Percentiles rank a stretch among this genome's conserved stretches.
Conservation (phyloP, 2,797 vertebrate species). For the Echiichthys vipera region DNA sequence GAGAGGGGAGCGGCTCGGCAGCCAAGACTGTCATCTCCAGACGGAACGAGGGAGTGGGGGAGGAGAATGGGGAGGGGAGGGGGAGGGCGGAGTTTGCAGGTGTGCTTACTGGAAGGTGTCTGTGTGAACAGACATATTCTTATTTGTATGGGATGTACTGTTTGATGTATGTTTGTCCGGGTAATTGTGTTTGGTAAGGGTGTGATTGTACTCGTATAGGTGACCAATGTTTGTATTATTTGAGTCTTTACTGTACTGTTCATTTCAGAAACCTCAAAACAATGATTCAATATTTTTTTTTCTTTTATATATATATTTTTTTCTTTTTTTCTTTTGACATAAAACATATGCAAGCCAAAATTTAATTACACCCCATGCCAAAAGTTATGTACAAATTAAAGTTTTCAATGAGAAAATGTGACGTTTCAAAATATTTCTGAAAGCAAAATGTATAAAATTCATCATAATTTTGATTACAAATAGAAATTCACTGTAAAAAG, state of each 20-base stretch:
- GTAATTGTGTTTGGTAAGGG: slow-evolving; percentile 15
- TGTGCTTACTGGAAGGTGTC: slow-evolving; percentile 68
- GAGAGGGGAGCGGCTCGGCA: slow-evolving; percentile 72
- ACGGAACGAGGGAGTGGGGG: slow-evolving; percentile 55
- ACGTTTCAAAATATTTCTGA: neutral
- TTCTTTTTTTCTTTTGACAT: too few relatives aligned
- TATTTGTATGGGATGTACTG: slow-evolving; percentile 11
- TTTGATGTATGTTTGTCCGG: slow-evolving; percentile 13
- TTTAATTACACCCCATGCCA: neutral
- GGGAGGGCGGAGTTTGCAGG: slow-evolving; percentile 75
- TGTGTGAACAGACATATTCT: slow-evolving; percentile 23
- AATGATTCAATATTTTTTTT: neutral
- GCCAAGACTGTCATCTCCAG: slow-evolving; percentile 81
- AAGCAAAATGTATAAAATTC: neutral
- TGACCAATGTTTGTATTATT: slow-evolving; percentile 19
- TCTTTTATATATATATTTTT: too few relatives aligned
- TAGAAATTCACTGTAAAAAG: neutral
- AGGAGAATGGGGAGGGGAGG: slow-evolving; percentile 55
- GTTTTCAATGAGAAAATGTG: neutral
- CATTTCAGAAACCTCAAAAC: neutral
- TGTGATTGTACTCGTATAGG: neutral
- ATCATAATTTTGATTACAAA: neutral
- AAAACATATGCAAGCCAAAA: neutral
- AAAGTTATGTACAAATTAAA: neutral
- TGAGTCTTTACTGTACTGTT: neutral